Evolutionary conservation across 2,888 invertebrate species (phyloP), one percentile per base, ranked within the genome.

Genomic region (Diaprepes abbreviatus): DNA sequence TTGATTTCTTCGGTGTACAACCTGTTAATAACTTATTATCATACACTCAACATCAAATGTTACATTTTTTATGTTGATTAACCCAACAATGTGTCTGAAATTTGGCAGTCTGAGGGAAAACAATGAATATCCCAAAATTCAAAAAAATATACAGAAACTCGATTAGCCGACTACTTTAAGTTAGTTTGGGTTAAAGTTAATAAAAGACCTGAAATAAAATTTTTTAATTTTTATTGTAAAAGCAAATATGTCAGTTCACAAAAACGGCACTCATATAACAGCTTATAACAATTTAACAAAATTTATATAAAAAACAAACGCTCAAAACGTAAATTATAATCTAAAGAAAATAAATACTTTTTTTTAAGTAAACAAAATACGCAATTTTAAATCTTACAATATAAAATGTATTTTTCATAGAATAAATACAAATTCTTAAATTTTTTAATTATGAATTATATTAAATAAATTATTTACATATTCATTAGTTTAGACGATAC

Each of bases 201-300:
- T n/a, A n/a, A n/a, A n/a, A n/a, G n/a, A n/a, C n/a, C n/a, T n/a
- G n/a, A n/a, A n/a, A 2, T 43, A 3, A 17, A 10, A 10, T 19
- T 43, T 43, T 43, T 33, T 9, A 19, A 43, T 21, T 43, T 21
- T 66, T 66, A 66, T 66, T 66, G 52, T 59, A 66, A 66, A 66
- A 66, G 66, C 66, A 66, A 66, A 60, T 66, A 31, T 66, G 36
- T 64, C 64, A 55, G 55, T 60, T 66, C 54, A 60, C 45, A 66
- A 66, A 57, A 66, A 66, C 66, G 40, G 40, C 66, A 66, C 66
- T 60, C 66, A 60, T 43, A 64, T 59, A 65, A 66, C 40, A 65
- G 35, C 40, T 43, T 54, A 28, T 48, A 66, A 50, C 36, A 60
- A 33, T 43, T 52, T 66, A 60, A 54, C 45, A 66, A 54, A 66